Evolutionary conservation across 2,113 vertebrate species (phyloP).

Genomic region (Notothenia rossii): DNA sequence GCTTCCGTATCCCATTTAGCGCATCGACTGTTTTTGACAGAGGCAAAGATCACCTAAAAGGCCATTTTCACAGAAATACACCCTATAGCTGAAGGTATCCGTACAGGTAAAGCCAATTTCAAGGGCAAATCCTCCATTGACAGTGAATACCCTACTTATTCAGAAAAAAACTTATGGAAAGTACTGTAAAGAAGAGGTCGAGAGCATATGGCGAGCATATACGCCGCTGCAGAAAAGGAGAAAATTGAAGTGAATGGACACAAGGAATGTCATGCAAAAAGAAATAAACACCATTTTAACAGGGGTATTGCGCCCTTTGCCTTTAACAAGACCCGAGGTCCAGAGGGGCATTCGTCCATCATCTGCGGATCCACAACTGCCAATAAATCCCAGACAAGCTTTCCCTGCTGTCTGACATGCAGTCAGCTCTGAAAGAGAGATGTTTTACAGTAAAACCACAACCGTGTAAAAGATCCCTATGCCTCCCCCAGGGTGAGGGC

Average conservation of each 20-base stretch:
- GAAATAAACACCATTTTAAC: slow-evolving; percentile 73
- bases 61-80: too few species aligned
- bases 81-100: not conserved
- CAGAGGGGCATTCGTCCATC: slow-evolving; percentile 63
- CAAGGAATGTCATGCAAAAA: slow-evolving; percentile 48
- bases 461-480: slow-evolving; percentile 68
- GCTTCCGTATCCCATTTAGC: too few species aligned
- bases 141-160: not conserved
- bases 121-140: slow-evolving; percentile 3
- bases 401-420: slow-evolving; percentile 72
- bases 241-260: not conserved
- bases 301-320: slow-evolving; percentile 36
- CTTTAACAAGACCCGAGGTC: slow-evolving; percentile 69
- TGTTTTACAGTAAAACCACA: slow-evolving; percentile 78
- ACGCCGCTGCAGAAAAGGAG: not conserved
- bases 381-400: slow-evolving; percentile 71
- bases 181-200: not conserved
- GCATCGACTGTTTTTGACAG: too few species aligned
- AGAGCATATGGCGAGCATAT: slow-evolving; percentile 19
- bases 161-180: not conserved
- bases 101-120: not conserved
- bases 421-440: slow-evolving; percentile 61
- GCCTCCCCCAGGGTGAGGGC: slow-evolving; percentile 51
- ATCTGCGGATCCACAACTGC: slow-evolving; percentile 64
- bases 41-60: too few species aligned